Evolutionary conservation across 2,113 vertebrate species (phyloP).

Genomic region (Rhineura floridana): DNA sequence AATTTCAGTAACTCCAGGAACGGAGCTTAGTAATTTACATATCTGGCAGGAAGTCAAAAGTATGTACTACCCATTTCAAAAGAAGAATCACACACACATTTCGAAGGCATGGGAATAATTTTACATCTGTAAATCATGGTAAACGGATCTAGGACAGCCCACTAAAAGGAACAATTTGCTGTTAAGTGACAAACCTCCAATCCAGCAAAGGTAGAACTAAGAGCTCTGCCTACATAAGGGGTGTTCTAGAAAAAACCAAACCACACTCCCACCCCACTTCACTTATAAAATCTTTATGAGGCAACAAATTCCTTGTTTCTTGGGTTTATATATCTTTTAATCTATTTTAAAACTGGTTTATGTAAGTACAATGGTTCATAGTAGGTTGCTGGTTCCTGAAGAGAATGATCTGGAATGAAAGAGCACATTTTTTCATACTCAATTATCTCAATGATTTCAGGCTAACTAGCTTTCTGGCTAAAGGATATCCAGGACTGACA

Average conservation of each 20-base stretch:
- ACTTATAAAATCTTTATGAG: not conserved
- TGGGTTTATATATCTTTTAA: not conserved
- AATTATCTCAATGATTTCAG: not conserved
- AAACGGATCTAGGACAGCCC: not conserved
- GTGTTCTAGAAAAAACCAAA: not conserved
- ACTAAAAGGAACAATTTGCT: conserved; percentile 24
- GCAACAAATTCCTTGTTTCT: not conserved
- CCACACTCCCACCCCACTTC: not conserved
- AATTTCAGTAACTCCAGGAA: not conserved
- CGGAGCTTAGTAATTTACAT: not conserved
- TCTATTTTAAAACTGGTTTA: not conserved
- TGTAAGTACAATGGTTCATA: not conserved
- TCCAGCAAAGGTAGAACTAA: too few species aligned
- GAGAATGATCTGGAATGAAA: not conserved
- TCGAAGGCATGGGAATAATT: not conserved
- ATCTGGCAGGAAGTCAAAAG: not conserved
- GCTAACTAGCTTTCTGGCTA: conserved; percentile 23
- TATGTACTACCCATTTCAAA: not conserved
- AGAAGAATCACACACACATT: not conserved
- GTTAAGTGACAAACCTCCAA: too few species aligned
- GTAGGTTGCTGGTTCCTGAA: not conserved
- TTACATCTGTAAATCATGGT: not conserved
- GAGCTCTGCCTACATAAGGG: not conserved
- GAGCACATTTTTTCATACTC: not conserved
- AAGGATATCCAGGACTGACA: not conserved